Base-by-base conservation (phyloP, 2,113 vertebrate species). In the Pygathrix nemaeus region DNA sequence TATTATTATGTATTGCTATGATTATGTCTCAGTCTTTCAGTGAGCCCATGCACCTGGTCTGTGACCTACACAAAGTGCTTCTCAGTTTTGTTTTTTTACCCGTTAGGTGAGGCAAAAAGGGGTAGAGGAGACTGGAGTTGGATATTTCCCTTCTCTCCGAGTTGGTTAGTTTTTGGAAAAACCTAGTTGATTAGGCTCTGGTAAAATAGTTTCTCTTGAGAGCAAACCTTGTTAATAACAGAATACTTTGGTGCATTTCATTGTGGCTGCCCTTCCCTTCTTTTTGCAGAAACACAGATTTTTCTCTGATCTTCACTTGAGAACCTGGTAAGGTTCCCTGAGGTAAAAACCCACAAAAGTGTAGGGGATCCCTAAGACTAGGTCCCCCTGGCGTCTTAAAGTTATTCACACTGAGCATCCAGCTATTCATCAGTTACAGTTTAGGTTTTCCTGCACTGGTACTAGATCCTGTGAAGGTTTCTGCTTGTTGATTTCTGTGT, bases 1-100 rank as follows among this genome's bases (percentile, higher is more conserved):
- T 23, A 0, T 32, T 43, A 4, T 59, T 38, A 0, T 5, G 3
- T 23, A 0, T 32, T 43, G 43, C 82, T n/a, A 10, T 52, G 27
- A 38, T 59, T 17, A 50, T 79, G 20, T 13, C 43, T 82, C 18
- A 16, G 25, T 43, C 48, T 82, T 32, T 35, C 3, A 38, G 70
- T 23, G 66, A 94, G 35, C n/a, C 35, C 55, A 1, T 30, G 21
- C 64, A 45, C 43, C 48, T 89, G 72, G 14, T 13, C 61, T 85
- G 38, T 45, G n/a, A 85, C 23, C 8, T 32, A 6, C 10, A 45
- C 6, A 45, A 59, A 80, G 40, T 50, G 20, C 88, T 75, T 85
- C 72, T 88, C 48, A 14, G 23, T 93, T 78, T 80, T 30, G 3
- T 57, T 68, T 64, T 50, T 72, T 66, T 32, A 66, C 48, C 61